Conservation (phyloP, 2,888 invertebrate genomes). For the Diaperis boleti region DNA sequence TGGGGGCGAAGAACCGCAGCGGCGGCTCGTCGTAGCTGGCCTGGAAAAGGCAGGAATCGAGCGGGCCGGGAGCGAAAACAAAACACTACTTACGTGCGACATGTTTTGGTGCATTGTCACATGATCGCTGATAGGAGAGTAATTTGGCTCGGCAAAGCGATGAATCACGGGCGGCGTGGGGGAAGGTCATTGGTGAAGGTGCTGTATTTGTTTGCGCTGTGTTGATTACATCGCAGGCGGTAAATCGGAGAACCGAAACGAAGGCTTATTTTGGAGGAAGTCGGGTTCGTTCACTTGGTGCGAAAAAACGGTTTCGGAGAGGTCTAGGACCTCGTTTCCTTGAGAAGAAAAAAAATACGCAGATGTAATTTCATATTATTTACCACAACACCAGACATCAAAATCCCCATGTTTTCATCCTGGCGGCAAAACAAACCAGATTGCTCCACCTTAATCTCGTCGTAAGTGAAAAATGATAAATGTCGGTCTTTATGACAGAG, state of each 20-base stretch:
- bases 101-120: conserved; percentile 4
- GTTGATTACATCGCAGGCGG: too few relatives aligned
- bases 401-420: not conserved
- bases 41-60: not conserved
- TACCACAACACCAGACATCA: not conserved
- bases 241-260: too few relatives aligned
- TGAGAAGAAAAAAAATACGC: not conserved
- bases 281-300: not conserved
- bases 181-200: conserved; percentile 1
- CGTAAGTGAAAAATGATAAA: not conserved
- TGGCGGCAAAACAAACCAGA: not conserved
- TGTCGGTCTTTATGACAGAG: not conserved
- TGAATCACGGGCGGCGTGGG: conserved; percentile 1
- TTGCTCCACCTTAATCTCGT: not conserved
- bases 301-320: not conserved
- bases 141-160: not conserved
- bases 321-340: not conserved
- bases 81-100: conserved; percentile 2
- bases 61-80: too few relatives aligned
- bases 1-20: conserved; percentile 86
- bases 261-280: not conserved
- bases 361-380: not conserved
- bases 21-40: conserved; percentile 80
- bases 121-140: not conserved
- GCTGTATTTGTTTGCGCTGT: conserved; percentile 2